These are phyloP conservation scores for Pachypeltis micranthus DNA, from an alignment of 1,140 invertebrate species.

Conservation along the genomic window DNA sequence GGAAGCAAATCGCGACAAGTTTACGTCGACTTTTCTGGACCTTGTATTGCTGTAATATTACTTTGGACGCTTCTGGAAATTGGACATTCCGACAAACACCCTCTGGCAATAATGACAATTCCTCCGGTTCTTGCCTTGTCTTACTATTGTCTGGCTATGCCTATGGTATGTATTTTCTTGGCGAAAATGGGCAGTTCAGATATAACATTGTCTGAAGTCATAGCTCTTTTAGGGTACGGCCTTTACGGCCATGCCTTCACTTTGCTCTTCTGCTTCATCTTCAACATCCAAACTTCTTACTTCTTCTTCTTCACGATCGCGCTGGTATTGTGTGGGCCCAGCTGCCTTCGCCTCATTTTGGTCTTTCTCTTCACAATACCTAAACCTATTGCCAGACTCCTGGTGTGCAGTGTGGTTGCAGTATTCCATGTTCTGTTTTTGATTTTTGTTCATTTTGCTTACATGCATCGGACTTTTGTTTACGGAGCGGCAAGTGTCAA, in stretches of 20 bases:
- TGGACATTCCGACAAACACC: conserved; percentile 33
- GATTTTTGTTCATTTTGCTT: conserved; percentile 39
- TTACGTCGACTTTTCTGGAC: conserved; percentile 37
- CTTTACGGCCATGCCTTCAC: conserved; percentile 39
- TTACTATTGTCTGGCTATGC: conserved; percentile 31
- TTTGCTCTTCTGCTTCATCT: conserved; percentile 33
- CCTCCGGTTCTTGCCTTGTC: conserved; percentile 31
- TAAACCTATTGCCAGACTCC: conserved; percentile 34
- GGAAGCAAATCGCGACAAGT: conserved; percentile 30
- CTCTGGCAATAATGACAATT: conserved; percentile 22
- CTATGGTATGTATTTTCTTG: conserved; percentile 31
- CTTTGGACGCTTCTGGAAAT: conserved; percentile 32
- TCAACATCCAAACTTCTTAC: conserved; percentile 34
- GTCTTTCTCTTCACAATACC: conserved; percentile 36
- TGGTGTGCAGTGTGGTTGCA: conserved; percentile 37
- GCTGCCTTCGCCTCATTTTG: conserved; percentile 35
- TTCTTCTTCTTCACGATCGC: conserved; percentile 36
- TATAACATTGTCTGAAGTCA: conserved; percentile 33
- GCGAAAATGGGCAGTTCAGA: conserved; percentile 31
- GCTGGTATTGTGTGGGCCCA: conserved; percentile 36
- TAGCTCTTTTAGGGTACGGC: conserved; percentile 37
- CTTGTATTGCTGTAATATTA: conserved; percentile 33
- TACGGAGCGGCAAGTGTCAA: too few relatives aligned
- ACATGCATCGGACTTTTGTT: conserved; percentile 36
- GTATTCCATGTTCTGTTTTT: conserved; percentile 37